Conservation (phyloP, 2,113 vertebrate genomes). For the Pteruthius melanotis region DNA sequence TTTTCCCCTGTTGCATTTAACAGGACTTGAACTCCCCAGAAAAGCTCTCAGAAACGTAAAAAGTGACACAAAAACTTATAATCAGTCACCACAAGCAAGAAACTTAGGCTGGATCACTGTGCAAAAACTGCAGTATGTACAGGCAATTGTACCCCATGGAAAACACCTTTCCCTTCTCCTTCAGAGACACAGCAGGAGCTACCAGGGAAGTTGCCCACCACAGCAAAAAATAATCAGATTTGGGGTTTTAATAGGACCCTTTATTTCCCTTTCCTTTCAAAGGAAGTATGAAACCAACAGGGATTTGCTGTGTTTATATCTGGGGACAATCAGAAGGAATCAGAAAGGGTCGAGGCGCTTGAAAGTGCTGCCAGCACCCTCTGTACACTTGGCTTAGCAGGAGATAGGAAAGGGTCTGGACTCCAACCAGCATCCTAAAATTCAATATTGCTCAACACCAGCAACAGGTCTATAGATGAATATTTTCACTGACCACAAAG, state of each 20-base stretch:
- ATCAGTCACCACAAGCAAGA: neutral
- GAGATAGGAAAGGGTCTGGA: neutral
- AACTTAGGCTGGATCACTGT: neutral
- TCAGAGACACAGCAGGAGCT: neutral
- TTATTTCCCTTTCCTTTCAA: neutral
- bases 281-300: neutral
- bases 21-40: neutral
- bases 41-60: neutral
- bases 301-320: rapidly evolving
- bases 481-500: slow-evolving; percentile 20
- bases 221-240: neutral
- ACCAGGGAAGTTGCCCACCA: neutral
- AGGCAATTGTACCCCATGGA: neutral
- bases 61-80: neutral
- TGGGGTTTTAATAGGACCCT: neutral
- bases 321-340: neutral
- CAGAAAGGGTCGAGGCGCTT: neutral
- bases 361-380: neutral
- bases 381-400: neutral
- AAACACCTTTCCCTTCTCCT: neutral
- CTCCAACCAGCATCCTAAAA: neutral
- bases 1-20: neutral
- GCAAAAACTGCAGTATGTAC: neutral
- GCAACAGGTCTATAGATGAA: neutral
- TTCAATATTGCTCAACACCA: neutral